Evolutionary conservation across 64 coral and sea anemone genomes (phyloP).

Genomic region (Dendronephthya gigantea): DNA sequence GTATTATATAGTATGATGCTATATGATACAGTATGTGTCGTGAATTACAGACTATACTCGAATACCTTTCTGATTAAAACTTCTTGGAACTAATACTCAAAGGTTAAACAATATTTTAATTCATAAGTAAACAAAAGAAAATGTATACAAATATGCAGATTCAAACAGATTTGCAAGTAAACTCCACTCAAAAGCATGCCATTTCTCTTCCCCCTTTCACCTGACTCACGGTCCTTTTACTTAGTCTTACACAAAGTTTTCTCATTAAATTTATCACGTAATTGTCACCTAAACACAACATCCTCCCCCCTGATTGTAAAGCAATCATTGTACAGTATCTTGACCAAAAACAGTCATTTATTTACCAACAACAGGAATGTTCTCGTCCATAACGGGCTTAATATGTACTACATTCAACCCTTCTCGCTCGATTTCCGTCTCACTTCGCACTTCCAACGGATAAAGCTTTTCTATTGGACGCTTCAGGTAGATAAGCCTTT

Average conservation of each 20-base stretch:
- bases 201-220: no score
- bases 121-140: no score
- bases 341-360: neutral
- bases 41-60: neutral
- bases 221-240: no score
- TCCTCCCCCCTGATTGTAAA: neutral
- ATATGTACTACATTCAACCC: neutral
- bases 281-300: neutral
- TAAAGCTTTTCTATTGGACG: neutral
- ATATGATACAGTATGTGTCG: no score
- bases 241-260: neutral
- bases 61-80: neutral
- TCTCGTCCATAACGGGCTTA: neutral
- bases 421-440: neutral
- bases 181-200: no score
- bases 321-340: neutral
- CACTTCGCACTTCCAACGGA: neutral
- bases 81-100: no score
- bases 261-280: neutral
- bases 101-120: no score
- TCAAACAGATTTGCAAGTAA: no score
- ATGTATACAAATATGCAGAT: no score
- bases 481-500: neutral
- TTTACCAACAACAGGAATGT: neutral
- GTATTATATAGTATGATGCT: no score